A percentile compares a stretch with the other conserved stretches of the same genome.
Conservation (phyloP, 2,113 vertebrate species). For the Gnathonemus echidnorhynchus region DNA sequence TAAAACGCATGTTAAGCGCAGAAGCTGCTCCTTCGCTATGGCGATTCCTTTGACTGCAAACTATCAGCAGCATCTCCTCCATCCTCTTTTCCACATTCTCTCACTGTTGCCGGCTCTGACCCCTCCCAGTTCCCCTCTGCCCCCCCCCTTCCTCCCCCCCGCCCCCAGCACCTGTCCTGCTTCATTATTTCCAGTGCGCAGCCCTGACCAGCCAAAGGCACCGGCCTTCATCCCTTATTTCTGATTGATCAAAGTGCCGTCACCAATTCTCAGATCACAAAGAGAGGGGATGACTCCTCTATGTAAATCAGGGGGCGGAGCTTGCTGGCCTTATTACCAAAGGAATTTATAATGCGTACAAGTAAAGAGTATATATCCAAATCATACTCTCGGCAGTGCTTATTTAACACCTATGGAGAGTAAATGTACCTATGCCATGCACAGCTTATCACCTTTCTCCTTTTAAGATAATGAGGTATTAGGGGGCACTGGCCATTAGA, state of each 20-base stretch:
- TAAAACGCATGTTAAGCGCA: neutral
- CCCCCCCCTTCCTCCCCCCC: neutral
- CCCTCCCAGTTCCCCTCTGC: neutral
- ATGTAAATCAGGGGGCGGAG: neutral
- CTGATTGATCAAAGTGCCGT: constrained; percentile 10
- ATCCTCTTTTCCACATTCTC: neutral
- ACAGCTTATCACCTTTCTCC: neutral
- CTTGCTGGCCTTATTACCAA: neutral
- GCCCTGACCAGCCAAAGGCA: neutral
- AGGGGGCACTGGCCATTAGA: neutral
- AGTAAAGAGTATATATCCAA: neutral
- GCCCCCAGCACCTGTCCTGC: neutral
- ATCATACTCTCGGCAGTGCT: neutral
- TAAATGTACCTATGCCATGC: neutral
- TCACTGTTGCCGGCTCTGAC: neutral
- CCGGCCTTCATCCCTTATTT: neutral
- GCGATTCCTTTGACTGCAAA: neutral
- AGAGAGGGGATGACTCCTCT: neutral
- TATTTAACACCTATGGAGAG: neutral
- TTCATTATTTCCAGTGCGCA: neutral
- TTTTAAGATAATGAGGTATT: neutral
- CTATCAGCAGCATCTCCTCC: neutral
- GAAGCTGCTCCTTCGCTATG: no score
- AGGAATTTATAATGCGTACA: neutral
- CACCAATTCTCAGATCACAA: constrained; percentile 8